Conservation (phyloP, 2,797 vertebrate genomes). For the Danio albolineatus region DNA sequence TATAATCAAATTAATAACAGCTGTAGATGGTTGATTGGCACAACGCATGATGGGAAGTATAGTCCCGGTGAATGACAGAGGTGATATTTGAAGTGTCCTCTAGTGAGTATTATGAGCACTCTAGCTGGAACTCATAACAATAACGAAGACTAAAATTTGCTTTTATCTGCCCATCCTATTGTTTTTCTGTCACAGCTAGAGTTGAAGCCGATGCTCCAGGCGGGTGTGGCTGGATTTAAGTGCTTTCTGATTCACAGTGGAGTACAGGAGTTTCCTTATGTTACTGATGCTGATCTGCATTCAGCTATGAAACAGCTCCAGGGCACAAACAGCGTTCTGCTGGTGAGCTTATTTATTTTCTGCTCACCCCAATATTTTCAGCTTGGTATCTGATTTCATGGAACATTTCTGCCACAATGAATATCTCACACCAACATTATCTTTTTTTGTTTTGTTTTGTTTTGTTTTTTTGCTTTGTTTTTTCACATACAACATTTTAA, state of each 20-base stretch:
- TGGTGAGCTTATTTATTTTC: constrained; percentile 72
- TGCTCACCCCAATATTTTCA: neutral
- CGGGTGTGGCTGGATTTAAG: constrained; percentile 84
- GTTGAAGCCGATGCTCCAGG: constrained; percentile 80
- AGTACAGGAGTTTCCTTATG: constrained; percentile 84
- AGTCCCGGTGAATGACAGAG: no score
- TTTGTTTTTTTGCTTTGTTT: no score
- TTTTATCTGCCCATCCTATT: neutral
- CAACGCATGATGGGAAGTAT: no score
- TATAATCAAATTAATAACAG: no score
- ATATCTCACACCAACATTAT: neutral
- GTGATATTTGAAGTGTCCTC: no score
- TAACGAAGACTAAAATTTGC: neutral
- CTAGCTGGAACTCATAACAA: no score
- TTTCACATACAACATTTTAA: no score
- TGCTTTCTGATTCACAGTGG: constrained; percentile 87
- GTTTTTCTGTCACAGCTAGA: constrained; percentile 70
- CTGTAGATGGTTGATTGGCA: no score
- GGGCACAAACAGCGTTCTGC: constrained; percentile 81
- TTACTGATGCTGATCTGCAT: constrained; percentile 78
- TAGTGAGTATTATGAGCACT: no score
- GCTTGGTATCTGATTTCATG: neutral
- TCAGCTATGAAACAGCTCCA: constrained; percentile 81
- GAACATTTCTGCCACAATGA: neutral
- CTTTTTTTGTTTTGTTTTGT: no score